Percentiles rank a stretch among this genome's conserved stretches.
These are phyloP conservation scores for Syrphus vitripennis DNA, from an alignment of 2,888 invertebrate genomes.

Conservation along the genomic window DNA sequence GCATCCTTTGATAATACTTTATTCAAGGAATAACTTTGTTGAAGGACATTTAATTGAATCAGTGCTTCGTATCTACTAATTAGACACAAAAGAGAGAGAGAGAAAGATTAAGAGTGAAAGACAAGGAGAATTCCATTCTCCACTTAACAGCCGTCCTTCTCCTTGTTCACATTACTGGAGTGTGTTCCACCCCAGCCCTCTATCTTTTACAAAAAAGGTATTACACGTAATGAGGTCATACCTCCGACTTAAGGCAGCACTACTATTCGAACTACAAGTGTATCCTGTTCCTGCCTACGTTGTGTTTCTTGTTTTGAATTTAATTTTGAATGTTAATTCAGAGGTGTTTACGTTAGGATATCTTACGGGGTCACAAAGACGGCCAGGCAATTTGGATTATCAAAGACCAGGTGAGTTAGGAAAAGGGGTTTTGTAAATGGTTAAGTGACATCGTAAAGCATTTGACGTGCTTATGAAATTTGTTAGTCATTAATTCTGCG, in stretches of 20 bases:
- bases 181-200: neutral
- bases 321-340: constrained; percentile 74
- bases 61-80: constrained; percentile 9
- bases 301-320: constrained; percentile 55
- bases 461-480: neutral
- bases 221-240: constrained; percentile 65
- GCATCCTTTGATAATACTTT: constrained; percentile 8
- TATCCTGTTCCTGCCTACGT: constrained; percentile 50
- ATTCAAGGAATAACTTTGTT: neutral
- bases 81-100: neutral
- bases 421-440: neutral
- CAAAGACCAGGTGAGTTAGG: constrained; percentile 86
- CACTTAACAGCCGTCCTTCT: neutral
- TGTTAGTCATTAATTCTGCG: neutral
- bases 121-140: neutral
- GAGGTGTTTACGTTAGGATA: constrained; percentile 91
- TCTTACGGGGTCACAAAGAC: constrained; percentile 91
- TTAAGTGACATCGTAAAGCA: neutral
- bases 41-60: constrained; percentile 50
- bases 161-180: neutral
- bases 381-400: constrained; percentile 90
- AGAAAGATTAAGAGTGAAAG: neutral
- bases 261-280: constrained; percentile 55
- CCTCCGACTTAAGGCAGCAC: constrained; percentile 44
- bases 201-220: constrained; percentile 16